These are phyloP conservation scores for Parauchenoglanis punctatus DNA, from an alignment of 2,797 vertebrate species.

Conservation along the genomic window DNA sequence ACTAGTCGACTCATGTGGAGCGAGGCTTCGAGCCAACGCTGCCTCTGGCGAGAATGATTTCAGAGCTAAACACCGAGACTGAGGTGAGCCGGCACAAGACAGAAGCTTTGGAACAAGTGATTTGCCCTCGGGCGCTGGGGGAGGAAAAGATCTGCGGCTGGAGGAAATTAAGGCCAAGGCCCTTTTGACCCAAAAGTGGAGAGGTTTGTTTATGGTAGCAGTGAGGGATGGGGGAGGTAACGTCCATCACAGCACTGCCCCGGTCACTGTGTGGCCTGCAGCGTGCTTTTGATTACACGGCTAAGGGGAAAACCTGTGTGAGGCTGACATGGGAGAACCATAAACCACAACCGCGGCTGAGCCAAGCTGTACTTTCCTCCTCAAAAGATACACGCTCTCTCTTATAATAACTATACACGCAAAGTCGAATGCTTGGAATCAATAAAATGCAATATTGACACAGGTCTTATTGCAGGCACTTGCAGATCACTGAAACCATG, in stretches of 20 bases:
- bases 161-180: conserved; percentile 40
- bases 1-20: conserved; percentile 61
- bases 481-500: not conserved
- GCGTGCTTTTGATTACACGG: conserved; percentile 39
- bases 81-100: conserved; percentile 14
- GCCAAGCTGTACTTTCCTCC: not conserved
- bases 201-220: conserved; percentile 37
- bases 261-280: conserved; percentile 35
- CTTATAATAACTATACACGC: not conserved
- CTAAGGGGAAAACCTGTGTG: conserved; percentile 30
- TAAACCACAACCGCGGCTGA: conserved; percentile 35
- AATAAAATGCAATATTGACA: not conserved
- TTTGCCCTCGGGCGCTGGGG: conserved; percentile 21
- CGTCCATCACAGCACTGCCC: conserved; percentile 10
- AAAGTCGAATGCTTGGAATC: not conserved
- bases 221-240: not conserved
- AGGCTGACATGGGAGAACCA: conserved; percentile 8
- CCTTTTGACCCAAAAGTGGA: conserved; percentile 36
- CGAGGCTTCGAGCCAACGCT: conserved; percentile 48
- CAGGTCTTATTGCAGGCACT: no score
- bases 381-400: not conserved
- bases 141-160: conserved; percentile 21
- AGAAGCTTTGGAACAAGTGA: conserved; percentile 21
- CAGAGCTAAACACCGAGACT: conserved; percentile 31
- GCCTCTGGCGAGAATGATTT: conserved; percentile 51